Evolutionary conservation across 2,888 invertebrate species (phyloP), one percentile per base, ranked within the genome.

Genomic region (Hololepta plana): DNA sequence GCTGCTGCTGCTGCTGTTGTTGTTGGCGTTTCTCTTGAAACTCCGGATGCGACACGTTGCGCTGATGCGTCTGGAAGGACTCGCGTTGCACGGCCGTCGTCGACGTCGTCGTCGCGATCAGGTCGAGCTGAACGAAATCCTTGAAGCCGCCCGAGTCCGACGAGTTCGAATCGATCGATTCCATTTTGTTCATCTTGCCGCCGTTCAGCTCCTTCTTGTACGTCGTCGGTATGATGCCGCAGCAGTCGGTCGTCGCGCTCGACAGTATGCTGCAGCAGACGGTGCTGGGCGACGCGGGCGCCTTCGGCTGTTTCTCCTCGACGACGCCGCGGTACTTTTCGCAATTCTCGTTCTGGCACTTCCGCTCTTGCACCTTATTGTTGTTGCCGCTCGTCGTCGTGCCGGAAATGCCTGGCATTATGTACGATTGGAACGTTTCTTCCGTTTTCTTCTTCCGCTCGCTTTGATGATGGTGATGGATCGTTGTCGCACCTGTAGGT

Each of bases 101-200:
- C 2, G 27, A n/a, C 20, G 26, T n/a, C 10, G 29, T 22, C 22
- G 39, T 39, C 23, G 41, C 39, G 3, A 37, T 30, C 24, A 47
- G 26, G 26, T 53, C 49, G 20, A 49, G 33, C 27, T 52, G 53
- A 14, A 55, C 37, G 34, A 55, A 56, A 35, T 57, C 57, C 32
- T 56, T 55, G 37, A 57, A 57, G 3, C 57, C 57, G 4, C 57
- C 57, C 0, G 57, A 57, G 37, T 55, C 54, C 3, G 57, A 56
- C 3, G 55, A 55, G 30, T 53, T 55, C 3, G 55, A 55, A 36
- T 56, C 56, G 13, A 54, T 35, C 2, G 55, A 55, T 52, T 44
- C 43, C 55, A 55, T 3, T 47, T 44, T 36, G 53, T 45, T 3
- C 40, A 37, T 38, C 49, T 53, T 24, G 7, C 45, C 44, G 20